Base-by-base conservation (phyloP, 2,797 vertebrate genomes). In the Gallinago nigripennis region DNA sequence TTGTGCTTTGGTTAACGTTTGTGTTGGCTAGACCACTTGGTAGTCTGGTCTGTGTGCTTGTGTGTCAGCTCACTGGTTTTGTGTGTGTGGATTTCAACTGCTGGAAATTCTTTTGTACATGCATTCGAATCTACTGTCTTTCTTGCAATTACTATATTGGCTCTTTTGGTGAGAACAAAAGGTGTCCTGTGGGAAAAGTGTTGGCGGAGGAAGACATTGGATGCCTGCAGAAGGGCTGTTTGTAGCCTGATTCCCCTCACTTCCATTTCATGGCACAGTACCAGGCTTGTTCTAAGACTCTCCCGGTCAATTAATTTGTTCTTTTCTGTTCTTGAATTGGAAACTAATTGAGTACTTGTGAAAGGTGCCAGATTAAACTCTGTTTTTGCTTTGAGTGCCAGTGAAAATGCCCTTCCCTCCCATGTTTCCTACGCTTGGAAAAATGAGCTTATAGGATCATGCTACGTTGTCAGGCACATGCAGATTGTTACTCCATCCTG, bases 281-380 rank as follows among this genome's bases (percentile, higher is more conserved):
- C 81, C 75, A 88, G 85, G 24, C 78, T 53, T 84, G 33, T 86
- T 91, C 70, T 84, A 90, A 94, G 88, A 54, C 75, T 86, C 71
- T 84, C 45, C 78, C 86, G 64, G 94, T 95, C 81, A 80, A 91
- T 96, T 94, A 95, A 95, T 94, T 94, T 85, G 82, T 92, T 94
- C 51, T 86, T 73, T 92, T 92, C 58, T 77, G 64, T 82, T 94
- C 64, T 88, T 75, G 61, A 94, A 87, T 94, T 77, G 81, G 78
- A 88, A 96, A 30, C 37, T 95, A 96, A 94, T 92, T 86, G 89
- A 92, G 60, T 71, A 51, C 56, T 86, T 57, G 31, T 46, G 39
- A 71, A 88, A 16, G 64, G 48, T 91, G 78, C 91, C 88, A 94
- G 71, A 81, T 71, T 64, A 76, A 95, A 82, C 53, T 76, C 39